Evolutionary conservation across 2,797 vertebrate genomes (phyloP).

Genomic region (Brachymystax lenok): DNA sequence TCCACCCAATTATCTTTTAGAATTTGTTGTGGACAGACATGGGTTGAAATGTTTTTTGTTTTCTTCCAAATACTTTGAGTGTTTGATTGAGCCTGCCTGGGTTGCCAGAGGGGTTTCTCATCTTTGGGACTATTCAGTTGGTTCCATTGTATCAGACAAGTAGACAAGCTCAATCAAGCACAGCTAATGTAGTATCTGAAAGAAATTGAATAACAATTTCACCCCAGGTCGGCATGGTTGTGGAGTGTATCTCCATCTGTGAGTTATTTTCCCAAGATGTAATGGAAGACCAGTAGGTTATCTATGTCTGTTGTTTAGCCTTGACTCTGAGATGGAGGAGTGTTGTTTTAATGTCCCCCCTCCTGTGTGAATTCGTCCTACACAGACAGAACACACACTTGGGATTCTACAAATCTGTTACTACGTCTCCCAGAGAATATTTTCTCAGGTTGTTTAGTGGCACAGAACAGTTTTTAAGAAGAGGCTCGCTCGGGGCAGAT

Average conservation of each 20-base stretch:
- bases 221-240: no score
- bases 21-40: no score
- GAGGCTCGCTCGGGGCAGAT: conserved; percentile 42
- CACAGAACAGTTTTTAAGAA: conserved; percentile 33
- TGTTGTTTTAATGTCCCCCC: conserved; percentile 25
- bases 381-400: conserved; percentile 19
- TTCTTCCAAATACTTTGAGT: no score
- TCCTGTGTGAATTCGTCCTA: background rate
- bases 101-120: background rate
- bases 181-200: no score
- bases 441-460: conserved; percentile 43
- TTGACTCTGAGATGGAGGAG: conserved; percentile 18
- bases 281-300: conserved; percentile 9
- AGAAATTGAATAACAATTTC: no score
- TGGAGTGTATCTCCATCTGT: no score
- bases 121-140: no score
- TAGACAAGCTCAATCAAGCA: no score
- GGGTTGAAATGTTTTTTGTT: no score
- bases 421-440: conserved; percentile 53
- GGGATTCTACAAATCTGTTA: conserved; percentile 60
- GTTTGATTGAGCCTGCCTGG: background rate
- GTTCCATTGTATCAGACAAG: no score
- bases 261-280: background rate
- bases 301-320: conserved; percentile 24
- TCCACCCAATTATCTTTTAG: background rate